Base-by-base conservation (phyloP, 1,140 invertebrate species). In the Plectrocnemia conspersa region DNA sequence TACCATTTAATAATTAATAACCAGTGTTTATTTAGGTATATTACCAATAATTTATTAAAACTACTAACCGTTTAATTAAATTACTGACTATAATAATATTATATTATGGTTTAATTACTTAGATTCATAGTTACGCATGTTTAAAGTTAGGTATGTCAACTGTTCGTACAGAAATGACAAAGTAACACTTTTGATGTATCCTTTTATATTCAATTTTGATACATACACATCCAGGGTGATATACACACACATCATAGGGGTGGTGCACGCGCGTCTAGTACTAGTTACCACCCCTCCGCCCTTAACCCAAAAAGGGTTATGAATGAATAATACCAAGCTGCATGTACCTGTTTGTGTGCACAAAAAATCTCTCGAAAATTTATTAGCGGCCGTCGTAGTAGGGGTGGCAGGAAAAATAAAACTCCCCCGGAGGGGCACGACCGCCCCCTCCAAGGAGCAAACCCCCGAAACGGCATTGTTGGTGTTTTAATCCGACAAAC, bases 401-500 rank as follows among this genome's bases (percentile, higher is more conserved):
- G 54, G 58, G 41, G 58, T 56, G 54, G 29, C 22, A 40, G 24
- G 19, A 41, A 61, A 61, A 61, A 61, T 61, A 61, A 54, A 61
- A 56, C 58, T 44, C 58, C 58, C 58, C 54, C 44, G 18, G 33
- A 32, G 46, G 42, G 45, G 52, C 29, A 44, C 15, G 42, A 1
- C 40, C 19, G 11, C 33, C 3, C 21, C 18, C 44, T 23, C 16
- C 22, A 24, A 45, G 42, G 29, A 38, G 16, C 55, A 40, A 52
- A 47, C 59, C 59, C 56, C 47, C 52, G 38, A 54, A 40, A 16
- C 40, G n/a, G 52, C 40, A 55, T 61, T 61, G 54, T 61, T 52
- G 49, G 47, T 42, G 41, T 61, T 61, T 58, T 61, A 61, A 61
- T 61, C 56, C 59, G 59, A 58, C 56, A 61, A 61, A 61, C 59